Base-by-base conservation (phyloP, 1,140 invertebrate species). In the Marisa cornuarietis region DNA sequence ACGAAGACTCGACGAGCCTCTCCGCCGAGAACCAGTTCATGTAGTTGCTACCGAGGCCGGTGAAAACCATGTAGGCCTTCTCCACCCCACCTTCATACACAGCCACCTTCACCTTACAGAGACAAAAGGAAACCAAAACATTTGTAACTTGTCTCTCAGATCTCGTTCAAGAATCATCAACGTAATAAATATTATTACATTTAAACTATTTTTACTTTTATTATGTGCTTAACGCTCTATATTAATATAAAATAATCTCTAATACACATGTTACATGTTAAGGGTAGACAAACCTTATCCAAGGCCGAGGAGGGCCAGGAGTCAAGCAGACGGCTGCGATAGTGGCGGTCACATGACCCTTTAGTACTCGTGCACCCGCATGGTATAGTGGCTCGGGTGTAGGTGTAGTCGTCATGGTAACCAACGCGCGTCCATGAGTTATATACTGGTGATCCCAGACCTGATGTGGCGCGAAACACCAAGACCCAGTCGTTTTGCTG, bases 301-400 rank as follows among this genome's bases (percentile, higher is more conserved):
- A 68, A 8, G 11, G 54, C 65, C 6, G 22, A 24, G 11, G 22
- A 24, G 65, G 22, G n/a, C 65, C 65, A 68, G 65, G 22, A 68
- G 65, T 68, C 26, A 2, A 68, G 65, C 65, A 68, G n/a, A 31
- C n/a, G n/a, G 11, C 65, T 31, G n/a, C 65, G 22, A 9, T 68
- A 68, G 22, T 68, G 65, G 9, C 65, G 65, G 65, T 68, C 65
- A 68, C 65, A 68, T 31, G 65, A 31, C 65, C 65, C 65, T 5
- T n/a, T 31, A 10, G 26, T 31, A 22, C n/a, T 11, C 10, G 65
- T 68, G 26, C 65, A 68, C 65, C 65, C 65, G 22, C 65, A 68
- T n/a, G 65, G 65, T 11, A 68, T 68, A 3, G 65, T 68, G 26
- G 26, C n/a, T 2, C n/a, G 22, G 65, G 65, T 24, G 65, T 24